phyloP scores from a whole-genome alignment of 2,113 vertebrate species.

The Siniperca chuatsi region DNA sequence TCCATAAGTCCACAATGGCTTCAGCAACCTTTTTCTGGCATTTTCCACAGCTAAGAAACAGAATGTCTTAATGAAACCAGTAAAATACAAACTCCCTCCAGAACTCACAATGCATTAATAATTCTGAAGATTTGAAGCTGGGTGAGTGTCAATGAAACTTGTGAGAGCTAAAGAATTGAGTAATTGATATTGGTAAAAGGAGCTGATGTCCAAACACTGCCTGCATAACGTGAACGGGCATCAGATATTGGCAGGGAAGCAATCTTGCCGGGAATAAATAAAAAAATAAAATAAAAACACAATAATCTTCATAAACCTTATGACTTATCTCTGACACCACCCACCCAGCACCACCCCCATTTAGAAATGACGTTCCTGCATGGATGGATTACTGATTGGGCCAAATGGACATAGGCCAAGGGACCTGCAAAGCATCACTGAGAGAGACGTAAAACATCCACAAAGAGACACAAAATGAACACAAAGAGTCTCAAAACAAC shows the following conservation, averaged over 20 bases:
- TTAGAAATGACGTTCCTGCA: conserved; percentile 18
- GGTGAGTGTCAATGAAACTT: conserved; percentile 24
- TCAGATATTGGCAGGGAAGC: not conserved
- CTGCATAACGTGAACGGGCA: conserved; percentile 5
- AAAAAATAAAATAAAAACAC: conserved; percentile 1
- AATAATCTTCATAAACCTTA: conserved; percentile 20
- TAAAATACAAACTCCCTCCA: conserved; percentile 43
- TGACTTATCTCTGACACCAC: conserved; percentile 21
- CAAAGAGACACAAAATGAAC: not conserved
- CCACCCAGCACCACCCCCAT: not conserved
- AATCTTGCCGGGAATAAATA: conserved; percentile 16
- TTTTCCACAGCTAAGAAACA: conserved; percentile 51
- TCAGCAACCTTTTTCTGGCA: conserved; percentile 38
- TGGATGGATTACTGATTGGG: not conserved
- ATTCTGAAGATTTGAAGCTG: conserved; percentile 61
- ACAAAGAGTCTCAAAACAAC: not conserved
- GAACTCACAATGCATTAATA: conserved; percentile 40
- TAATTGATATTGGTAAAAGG: conserved; percentile 21
- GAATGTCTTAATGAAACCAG: conserved; percentile 60
- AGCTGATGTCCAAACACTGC: conserved; percentile 4
- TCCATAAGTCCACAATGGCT: conserved; percentile 25
- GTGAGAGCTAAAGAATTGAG: conserved; percentile 24
- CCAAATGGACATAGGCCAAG: not conserved
- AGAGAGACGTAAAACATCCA: too few relatives aligned
- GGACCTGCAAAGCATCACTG: not conserved